Evolutionary conservation across 35 echinoderm and acorn worm species (phyloP).

Genomic region (Hemicentrotus pulcherrimus): DNA sequence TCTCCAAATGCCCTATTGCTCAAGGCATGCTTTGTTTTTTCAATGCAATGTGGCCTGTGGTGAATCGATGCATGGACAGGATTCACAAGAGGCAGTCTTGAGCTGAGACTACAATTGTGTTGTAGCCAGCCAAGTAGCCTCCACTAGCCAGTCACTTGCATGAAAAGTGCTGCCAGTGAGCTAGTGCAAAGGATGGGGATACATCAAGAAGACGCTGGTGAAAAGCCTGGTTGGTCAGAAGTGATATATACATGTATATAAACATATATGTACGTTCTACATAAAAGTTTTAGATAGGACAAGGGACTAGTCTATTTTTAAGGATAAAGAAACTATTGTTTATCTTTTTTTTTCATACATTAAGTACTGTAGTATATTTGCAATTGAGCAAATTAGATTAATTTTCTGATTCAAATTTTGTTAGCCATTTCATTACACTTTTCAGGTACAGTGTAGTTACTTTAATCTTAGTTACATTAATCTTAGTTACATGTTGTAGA

Average conservation of each 20-base stretch:
- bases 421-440: neutral
- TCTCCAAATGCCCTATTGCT: neutral
- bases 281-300: neutral
- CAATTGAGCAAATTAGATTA: neutral
- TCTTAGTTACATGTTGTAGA: neutral
- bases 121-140: conserved; percentile 45
- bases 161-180: neutral
- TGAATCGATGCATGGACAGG: conserved; percentile 50
- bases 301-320: neutral
- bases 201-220: neutral
- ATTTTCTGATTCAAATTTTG: neutral
- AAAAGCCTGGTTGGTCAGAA: neutral
- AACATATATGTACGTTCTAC: neutral
- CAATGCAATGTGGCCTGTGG: neutral
- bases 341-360: neutral
- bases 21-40: neutral
- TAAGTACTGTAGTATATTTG: neutral
- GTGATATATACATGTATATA: neutral
- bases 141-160: conserved; percentile 35
- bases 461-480: no score
- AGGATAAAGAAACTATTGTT: neutral
- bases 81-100: conserved; percentile 34
- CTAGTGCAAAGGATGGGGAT: neutral
- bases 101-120: conserved; percentile 42
- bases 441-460: neutral